Evolutionary conservation across 2,888 invertebrate genomes (phyloP), one percentile per base, ranked within the genome.

Genomic region (Clusia tigrina): DNA sequence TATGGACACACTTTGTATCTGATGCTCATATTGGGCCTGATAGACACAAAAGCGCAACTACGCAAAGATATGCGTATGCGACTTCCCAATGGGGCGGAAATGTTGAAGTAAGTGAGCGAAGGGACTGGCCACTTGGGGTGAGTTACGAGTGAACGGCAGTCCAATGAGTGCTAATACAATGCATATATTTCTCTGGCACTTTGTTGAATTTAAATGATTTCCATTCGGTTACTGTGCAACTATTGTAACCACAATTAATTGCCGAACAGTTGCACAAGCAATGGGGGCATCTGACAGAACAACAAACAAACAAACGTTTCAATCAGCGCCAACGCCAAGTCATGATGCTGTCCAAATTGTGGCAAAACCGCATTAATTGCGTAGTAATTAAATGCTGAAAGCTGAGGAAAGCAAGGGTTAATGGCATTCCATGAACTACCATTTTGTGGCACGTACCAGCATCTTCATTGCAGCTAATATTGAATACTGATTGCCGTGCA

Each of bases 61-160:
- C n/a, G n/a, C 32, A 32, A 32, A 32, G 32, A 32, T 12, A 32
- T 32, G 32, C 32, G 32, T 32, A 32, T 32, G n/a, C n/a, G n/a
- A n/a, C n/a, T n/a, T n/a, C n/a, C n/a, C n/a, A n/a, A n/a, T n/a
- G n/a, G n/a, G n/a, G n/a, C n/a, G n/a, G n/a, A n/a, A n/a, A n/a
- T n/a, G n/a, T n/a, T n/a, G n/a, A n/a, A n/a, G n/a, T n/a, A n/a
- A n/a, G n/a, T n/a, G n/a, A n/a, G n/a, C n/a, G n/a, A n/a, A n/a
- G n/a, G 42, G 42, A 15, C 32, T 10, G 42, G 42, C 42, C 42
- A 42, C n/a, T 42, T 42, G 42, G 42, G 42, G 42, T 42, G 42
- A n/a, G 42, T 42, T 42, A 10, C 42, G 6, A n/a, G 15, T 10
- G 42, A 10, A 10, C 15, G 12, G 42, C n/a, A n/a, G n/a, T n/a